Conservation (phyloP, 2,113 vertebrate genomes). For the Crotalus tigris region DNA sequence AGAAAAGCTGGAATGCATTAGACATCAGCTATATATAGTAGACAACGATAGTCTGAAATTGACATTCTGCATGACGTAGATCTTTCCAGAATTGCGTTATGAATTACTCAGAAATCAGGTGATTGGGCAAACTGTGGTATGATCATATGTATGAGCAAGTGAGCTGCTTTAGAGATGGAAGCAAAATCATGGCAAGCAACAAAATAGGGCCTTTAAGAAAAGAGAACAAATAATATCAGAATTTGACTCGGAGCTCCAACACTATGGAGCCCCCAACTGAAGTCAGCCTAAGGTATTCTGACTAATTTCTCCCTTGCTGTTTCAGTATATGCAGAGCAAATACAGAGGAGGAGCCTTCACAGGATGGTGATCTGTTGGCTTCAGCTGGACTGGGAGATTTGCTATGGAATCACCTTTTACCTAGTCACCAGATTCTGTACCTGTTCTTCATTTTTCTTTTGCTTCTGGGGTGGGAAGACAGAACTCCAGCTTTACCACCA, state of each 20-base stretch:
- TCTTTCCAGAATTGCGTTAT: background rate
- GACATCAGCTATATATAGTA: background rate
- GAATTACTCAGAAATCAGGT: background rate
- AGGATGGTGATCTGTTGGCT: background rate
- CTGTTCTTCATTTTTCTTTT: background rate
- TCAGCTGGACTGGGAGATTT: background rate
- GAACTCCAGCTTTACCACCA: background rate
- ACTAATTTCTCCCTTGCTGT: background rate
- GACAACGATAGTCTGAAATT: background rate
- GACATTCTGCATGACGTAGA: background rate
- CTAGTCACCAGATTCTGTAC: background rate
- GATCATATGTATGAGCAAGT: background rate
- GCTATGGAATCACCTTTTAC: background rate
- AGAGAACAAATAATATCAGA: background rate
- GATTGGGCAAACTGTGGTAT: background rate
- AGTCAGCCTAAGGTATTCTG: background rate
- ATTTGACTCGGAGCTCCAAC: background rate
- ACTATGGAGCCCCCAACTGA: background rate
- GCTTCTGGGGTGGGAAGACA: background rate
- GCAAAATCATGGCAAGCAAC: background rate
- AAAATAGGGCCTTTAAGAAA: background rate
- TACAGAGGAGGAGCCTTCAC: background rate
- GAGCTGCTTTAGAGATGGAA: background rate
- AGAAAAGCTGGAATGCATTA: background rate
- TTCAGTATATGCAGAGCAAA: background rate